Conservation (phyloP, 92 coral and sea anemone genomes). For the Galaxea fascicularis region DNA sequence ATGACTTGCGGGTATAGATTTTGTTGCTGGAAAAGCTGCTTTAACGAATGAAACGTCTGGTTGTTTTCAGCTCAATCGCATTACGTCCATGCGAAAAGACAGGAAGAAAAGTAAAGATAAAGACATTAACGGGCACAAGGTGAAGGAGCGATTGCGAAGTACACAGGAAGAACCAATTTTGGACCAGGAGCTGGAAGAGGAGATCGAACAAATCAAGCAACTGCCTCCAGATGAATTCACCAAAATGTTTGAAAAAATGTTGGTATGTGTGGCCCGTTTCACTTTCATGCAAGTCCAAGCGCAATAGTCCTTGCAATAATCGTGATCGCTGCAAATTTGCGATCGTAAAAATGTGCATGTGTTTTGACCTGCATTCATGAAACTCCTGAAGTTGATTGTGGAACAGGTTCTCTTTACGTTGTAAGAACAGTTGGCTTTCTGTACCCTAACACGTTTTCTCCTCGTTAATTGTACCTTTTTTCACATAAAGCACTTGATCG, state of each 20-base stretch:
- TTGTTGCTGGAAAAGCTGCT: slow-evolving; percentile 11
- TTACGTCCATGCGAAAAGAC: slow-evolving; percentile 82
- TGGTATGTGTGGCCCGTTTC: slow-evolving; percentile 63
- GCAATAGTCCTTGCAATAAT: background rate
- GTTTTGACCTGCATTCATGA: slow-evolving; percentile 8
- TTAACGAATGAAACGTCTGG: background rate
- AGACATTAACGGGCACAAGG: slow-evolving; percentile 65
- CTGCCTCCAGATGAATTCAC: slow-evolving; percentile 78
- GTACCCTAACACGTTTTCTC: background rate
- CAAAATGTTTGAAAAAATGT: slow-evolving; percentile 85
- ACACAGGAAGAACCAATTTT: slow-evolving; percentile 71
- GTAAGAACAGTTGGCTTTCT: background rate
- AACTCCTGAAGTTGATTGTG: slow-evolving; percentile 10
- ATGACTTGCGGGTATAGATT: slow-evolving; percentile 3
- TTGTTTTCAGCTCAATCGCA: slow-evolving; percentile 78
- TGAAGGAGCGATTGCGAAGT: slow-evolving; percentile 74
- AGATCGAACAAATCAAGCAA: slow-evolving; percentile 63
- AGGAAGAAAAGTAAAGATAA: slow-evolving; percentile 67
- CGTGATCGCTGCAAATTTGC: background rate
- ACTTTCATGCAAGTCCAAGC: background rate
- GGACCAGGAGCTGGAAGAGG: slow-evolving; percentile 69
- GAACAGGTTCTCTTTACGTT: too few relatives aligned
- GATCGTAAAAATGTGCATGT: background rate
- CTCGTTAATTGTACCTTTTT: background rate
- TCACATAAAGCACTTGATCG: background rate